Conservation (phyloP, 1,140 invertebrate species). For the Drosophila novamexicana region DNA sequence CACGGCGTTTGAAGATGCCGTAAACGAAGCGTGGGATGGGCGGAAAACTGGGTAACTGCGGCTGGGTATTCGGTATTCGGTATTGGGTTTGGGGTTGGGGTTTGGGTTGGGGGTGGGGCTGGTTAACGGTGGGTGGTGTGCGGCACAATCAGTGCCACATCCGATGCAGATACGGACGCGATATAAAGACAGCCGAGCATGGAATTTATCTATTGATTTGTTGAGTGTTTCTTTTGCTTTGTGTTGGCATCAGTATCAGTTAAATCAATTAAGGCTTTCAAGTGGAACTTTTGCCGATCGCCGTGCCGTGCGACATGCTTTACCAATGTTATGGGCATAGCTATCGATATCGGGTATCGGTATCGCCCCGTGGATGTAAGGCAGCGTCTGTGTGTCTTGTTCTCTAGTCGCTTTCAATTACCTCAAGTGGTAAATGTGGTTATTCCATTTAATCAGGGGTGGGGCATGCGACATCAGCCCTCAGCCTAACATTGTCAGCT, state of each 20-base stretch:
- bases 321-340: constrained; percentile 53
- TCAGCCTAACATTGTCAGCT: constrained; percentile 64
- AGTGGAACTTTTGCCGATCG: constrained; percentile 76
- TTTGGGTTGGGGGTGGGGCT: background rate
- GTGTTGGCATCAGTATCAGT: constrained; percentile 64
- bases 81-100: background rate
- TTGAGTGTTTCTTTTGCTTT: constrained; percentile 40
- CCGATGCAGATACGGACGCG: constrained; percentile 60
- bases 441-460: constrained; percentile 80
- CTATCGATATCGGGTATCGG: constrained; percentile 29
- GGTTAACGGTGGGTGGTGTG: constrained; percentile 1
- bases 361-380: constrained; percentile 18
- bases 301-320: constrained; percentile 52
- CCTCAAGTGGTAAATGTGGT: constrained; percentile 77
- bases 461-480: constrained; percentile 39
- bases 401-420: constrained; percentile 67
- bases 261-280: constrained; percentile 83
- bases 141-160: constrained; percentile 65
- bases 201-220: constrained; percentile 80
- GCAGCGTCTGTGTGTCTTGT: constrained; percentile 16
- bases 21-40: constrained; percentile 22
- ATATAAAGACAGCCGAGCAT: constrained; percentile 39
- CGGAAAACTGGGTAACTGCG: background rate
- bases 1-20: constrained; percentile 50
- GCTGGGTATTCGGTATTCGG: background rate